Conservation (phyloP, 2,113 vertebrate species). For the Egretta garzetta region DNA sequence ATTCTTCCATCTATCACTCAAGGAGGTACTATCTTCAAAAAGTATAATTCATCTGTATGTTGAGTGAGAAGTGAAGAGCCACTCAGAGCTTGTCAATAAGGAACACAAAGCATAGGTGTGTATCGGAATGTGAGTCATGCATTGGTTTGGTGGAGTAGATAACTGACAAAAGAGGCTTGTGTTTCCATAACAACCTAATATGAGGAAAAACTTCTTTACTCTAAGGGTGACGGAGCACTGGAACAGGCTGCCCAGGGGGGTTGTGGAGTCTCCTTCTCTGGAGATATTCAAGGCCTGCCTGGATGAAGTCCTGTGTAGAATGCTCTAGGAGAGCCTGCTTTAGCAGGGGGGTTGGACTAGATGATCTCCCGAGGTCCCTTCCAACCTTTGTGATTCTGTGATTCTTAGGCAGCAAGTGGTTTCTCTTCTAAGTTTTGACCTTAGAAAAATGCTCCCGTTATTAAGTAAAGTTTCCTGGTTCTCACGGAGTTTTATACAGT, state of each 20-base stretch:
- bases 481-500: not conserved
- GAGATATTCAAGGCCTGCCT: too few relatives aligned
- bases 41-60: not conserved
- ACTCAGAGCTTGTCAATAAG: not conserved
- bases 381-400: too few relatives aligned
- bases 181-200: conserved; percentile 26
- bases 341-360: too few relatives aligned
- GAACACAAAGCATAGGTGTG: not conserved
- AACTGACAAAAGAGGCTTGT: not conserved
- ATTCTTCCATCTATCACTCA: not conserved
- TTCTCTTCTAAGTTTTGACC: not conserved
- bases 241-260: too few relatives aligned
- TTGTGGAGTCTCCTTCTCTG: too few relatives aligned
- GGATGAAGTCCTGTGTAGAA: too few relatives aligned
- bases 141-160: not conserved
- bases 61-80: not conserved
- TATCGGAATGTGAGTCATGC: accelerated
- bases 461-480: not conserved
- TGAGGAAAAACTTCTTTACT: too few relatives aligned
- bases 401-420: not conserved
- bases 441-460: not conserved
- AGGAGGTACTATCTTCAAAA: not conserved
- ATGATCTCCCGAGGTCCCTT: too few relatives aligned
- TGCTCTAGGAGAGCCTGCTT: too few relatives aligned
- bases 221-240: too few relatives aligned